Evolutionary conservation across 2,888 invertebrate species (phyloP).

Genomic region (Lysandra coridon): DNA sequence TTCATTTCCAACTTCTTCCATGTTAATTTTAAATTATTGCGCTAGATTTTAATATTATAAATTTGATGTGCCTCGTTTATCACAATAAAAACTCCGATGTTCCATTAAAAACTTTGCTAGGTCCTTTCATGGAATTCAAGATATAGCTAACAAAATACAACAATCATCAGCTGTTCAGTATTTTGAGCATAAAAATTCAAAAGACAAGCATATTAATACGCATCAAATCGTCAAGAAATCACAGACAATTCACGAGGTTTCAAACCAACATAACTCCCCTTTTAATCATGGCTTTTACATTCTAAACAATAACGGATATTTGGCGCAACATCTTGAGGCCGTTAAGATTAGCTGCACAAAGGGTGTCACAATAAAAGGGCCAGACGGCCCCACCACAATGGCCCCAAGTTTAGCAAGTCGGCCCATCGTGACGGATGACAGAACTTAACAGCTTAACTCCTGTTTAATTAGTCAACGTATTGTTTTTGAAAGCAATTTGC

Average conservation of each 20-base stretch:
- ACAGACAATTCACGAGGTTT: neutral
- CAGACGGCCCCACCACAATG: conserved; percentile 28
- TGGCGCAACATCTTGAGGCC: conserved; percentile 29
- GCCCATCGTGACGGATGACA: conserved; percentile 36
- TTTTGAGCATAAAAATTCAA: too few species aligned
- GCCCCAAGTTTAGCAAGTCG: neutral
- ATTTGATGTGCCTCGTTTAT: too few species aligned
- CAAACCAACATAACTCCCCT: neutral
- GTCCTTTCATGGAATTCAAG: too few species aligned
- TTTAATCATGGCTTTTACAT: conserved; percentile 23
- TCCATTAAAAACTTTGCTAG: too few species aligned
- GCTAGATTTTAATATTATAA: too few species aligned
- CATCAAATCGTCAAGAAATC: too few species aligned
- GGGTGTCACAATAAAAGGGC: conserved; percentile 31
- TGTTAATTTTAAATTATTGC: too few species aligned
- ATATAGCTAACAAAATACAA: too few species aligned
- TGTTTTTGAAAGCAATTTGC: conserved; percentile 24
- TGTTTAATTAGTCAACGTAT: conserved; percentile 29
- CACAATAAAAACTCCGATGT: too few species aligned
- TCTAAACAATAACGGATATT: conserved; percentile 18
- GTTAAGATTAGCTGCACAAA: conserved; percentile 32
- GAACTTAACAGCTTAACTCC: conserved; percentile 34
- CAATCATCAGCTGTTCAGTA: too few species aligned
- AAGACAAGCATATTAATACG: too few species aligned
- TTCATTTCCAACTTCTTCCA: too few species aligned